phyloP scores from a whole-genome alignment of 2,113 vertebrate genomes.

The Laterallus jamaicensis region DNA sequence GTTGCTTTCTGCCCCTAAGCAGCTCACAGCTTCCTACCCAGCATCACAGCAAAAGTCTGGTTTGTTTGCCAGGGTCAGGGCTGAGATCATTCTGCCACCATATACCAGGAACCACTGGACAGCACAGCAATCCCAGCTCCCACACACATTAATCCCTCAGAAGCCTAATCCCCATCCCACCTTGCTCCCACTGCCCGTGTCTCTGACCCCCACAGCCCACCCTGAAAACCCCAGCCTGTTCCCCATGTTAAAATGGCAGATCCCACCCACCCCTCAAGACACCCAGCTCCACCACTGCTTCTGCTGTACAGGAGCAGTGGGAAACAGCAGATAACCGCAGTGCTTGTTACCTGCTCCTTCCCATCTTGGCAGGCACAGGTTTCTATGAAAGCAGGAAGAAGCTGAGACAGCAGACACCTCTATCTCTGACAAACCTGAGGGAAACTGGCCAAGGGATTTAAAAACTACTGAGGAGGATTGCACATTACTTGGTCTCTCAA shows the following conservation, averaged over 20 bases:
- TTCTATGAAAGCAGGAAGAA: not conserved
- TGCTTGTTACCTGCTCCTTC: not conserved
- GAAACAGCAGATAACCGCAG: not conserved
- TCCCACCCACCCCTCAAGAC: not conserved
- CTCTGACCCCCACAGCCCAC: not conserved
- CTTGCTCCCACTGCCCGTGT: fast-evolving
- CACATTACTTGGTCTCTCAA: not conserved
- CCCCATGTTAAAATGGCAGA: fast-evolving
- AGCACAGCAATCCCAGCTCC: not conserved
- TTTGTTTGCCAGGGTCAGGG: not conserved
- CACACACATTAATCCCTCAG: fast-evolving
- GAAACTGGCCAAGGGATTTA: not conserved
- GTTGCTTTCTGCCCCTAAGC: not conserved
- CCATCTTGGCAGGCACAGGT: not conserved
- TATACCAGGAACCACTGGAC: not conserved
- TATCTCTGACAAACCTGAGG: not conserved
- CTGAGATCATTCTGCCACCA: not conserved
- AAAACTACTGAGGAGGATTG: not conserved
- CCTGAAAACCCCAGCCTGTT: not conserved
- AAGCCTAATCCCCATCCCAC: not conserved
- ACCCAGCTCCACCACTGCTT: not conserved
- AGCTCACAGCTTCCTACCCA: not conserved
- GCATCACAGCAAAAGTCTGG: fast-evolving
- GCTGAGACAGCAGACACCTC: not conserved
- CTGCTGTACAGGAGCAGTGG: not conserved